Conservation (phyloP, 2,888 invertebrate species). For the Pollenia griseotomentosa region DNA sequence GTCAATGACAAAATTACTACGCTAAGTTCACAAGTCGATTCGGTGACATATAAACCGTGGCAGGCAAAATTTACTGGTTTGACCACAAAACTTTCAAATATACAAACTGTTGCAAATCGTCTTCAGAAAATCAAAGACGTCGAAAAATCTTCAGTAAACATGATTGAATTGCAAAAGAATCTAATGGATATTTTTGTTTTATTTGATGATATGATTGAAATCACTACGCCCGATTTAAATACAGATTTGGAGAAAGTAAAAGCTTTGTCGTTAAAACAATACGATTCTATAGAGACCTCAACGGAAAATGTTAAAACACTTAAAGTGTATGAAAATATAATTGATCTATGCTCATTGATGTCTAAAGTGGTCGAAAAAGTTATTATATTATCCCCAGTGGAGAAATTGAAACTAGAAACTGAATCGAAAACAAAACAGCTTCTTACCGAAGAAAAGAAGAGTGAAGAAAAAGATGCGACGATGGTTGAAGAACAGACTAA, state of each 20-base stretch:
- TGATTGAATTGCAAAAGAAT: constrained; percentile 79
- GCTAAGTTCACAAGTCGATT: constrained; percentile 13
- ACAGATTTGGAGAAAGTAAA: constrained; percentile 59
- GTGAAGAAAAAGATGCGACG: constrained; percentile 9
- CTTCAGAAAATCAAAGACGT: constrained; percentile 25
- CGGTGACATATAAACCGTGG: constrained; percentile 9
- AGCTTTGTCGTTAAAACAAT: constrained; percentile 46
- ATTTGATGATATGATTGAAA: constrained; percentile 71
- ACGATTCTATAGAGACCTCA: constrained; percentile 67
- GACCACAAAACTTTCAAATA: constrained; percentile 43
- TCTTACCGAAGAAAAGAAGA: constrained; percentile 10
- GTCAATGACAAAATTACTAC: constrained; percentile 27
- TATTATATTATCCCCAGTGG: neutral
- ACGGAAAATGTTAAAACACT: constrained; percentile 42
- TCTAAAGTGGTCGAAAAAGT: neutral
- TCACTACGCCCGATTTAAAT: constrained; percentile 23
- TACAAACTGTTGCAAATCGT: constrained; percentile 46
- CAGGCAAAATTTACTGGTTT: constrained; percentile 40
- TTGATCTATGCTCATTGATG: constrained; percentile 46
- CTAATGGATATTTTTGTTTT: constrained; percentile 77
- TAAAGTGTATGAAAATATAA: constrained; percentile 46
- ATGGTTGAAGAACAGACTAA: constrained; percentile 32
- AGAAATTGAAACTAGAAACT: neutral
- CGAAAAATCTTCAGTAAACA: constrained; percentile 58
- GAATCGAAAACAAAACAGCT: constrained; percentile 31